Evolutionary conservation across 2,113 vertebrate genomes (phyloP), one percentile per base, ranked within the genome.

Genomic region (Bostrychus sinensis): DNA sequence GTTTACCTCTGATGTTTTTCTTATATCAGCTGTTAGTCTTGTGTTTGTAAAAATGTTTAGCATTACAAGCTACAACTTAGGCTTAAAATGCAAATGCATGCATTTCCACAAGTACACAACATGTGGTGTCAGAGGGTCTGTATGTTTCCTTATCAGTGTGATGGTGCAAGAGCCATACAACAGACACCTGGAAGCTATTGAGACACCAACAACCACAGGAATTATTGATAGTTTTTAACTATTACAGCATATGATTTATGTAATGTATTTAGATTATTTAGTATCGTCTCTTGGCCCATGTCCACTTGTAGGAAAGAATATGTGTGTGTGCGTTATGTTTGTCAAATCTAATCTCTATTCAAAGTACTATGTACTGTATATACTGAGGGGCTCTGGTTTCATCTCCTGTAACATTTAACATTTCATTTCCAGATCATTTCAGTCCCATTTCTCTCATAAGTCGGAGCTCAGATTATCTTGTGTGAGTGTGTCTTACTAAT

Each of bases 401-500:
- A n/a, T 51, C 23, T 51, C 1, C 48, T 17, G 48, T 51, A 51
- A 51, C 25, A 51, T 28, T 28, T 51, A 28, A 30, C 25, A 7
- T 51, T 51, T 30, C 48, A 51, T 51, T 28, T 28, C 16, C 48
- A 51, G 25, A 30, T 30, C 14, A 30, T 48, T 48, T 6, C 22
- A 22, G 16, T n/a, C n/a, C 22, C 6, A 48, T 43, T 45, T 57
- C 22, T 70, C 37, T 71, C 34, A 56, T 14, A 63, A 43, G 69
- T 51, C 19, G 54, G 39, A 72, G 17, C 67, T 61, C 37, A 78
- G 79, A 67, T 78, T 65, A 79, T 79, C 50, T 30, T 69, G 66
- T 89, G 78, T 67, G 80, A 74, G 86, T 87, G 84, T 82, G 69
- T 78, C 90, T 91, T 90, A 93, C 94, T 97, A 96, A 97, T 91